These are phyloP conservation scores for Cyphomyrus plagiostoma DNA, from an alignment of 2,113 vertebrate species.

Conservation along the genomic window DNA sequence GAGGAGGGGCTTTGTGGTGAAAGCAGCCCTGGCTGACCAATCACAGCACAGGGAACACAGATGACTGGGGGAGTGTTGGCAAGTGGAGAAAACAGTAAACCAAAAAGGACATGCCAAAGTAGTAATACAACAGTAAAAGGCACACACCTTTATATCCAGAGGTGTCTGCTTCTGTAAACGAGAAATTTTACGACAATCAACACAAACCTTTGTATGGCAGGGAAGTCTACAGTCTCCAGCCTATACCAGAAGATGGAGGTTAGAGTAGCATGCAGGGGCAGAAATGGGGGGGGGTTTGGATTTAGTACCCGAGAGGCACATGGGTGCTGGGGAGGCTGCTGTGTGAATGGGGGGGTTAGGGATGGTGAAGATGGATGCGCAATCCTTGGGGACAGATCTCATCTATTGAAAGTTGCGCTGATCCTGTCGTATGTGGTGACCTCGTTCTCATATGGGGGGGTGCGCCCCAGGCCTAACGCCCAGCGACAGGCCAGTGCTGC, in stretches of 20 bases:
- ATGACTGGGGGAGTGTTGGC: slow-evolving; percentile 19
- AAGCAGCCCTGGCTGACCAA: slow-evolving; percentile 26
- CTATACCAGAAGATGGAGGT: background rate
- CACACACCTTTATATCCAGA: slow-evolving; percentile 71
- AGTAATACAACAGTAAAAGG: slow-evolving; percentile 55
- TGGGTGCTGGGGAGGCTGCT: background rate
- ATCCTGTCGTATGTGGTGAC: background rate
- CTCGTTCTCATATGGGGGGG: background rate
- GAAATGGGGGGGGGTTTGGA: background rate
- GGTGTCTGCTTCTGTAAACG: slow-evolving; percentile 68
- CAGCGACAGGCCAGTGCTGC: background rate
- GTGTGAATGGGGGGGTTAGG: background rate
- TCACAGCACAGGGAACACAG: slow-evolving; percentile 35
- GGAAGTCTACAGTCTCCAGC: background rate
- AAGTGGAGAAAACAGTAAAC: slow-evolving; percentile 18
- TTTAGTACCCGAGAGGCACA: background rate
- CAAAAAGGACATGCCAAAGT: slow-evolving; percentile 59
- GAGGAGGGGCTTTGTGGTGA: slow-evolving; percentile 31
- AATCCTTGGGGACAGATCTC: background rate
- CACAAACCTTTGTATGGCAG: slow-evolving; percentile 37
- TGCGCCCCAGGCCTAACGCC: background rate
- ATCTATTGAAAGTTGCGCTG: background rate
- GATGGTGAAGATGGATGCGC: background rate
- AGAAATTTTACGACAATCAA: slow-evolving; percentile 68
- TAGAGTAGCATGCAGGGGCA: background rate